Conservation (phyloP, 2,888 invertebrate genomes). For the Nemurella pictetii region DNA sequence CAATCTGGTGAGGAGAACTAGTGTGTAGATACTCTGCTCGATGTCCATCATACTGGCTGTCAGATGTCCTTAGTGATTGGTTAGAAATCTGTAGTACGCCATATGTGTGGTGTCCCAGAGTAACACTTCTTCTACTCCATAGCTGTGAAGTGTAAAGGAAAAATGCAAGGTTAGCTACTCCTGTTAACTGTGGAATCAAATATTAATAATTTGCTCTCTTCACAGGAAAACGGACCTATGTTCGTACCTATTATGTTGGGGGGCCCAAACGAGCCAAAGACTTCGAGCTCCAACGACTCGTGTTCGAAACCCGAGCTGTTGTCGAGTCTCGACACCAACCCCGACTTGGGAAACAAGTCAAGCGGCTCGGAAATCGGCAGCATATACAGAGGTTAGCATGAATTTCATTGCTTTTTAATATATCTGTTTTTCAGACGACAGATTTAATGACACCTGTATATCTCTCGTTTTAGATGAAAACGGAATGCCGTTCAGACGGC, state of each 20-base stretch:
- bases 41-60: too few relatives aligned
- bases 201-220: not conserved
- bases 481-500: slow-evolving; percentile 31
- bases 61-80: too few relatives aligned
- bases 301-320: slow-evolving; percentile 40
- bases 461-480: slow-evolving; percentile 33
- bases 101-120: too few relatives aligned
- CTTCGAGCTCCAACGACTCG: slow-evolving; percentile 44
- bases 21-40: too few relatives aligned
- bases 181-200: not conserved
- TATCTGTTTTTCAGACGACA: not conserved
- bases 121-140: too few relatives aligned
- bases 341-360: slow-evolving; percentile 39
- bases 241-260: slow-evolving; percentile 41
- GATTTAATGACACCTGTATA: not conserved
- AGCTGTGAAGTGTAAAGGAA: too few relatives aligned
- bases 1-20: slow-evolving; percentile 24
- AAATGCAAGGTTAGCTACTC: too few relatives aligned
- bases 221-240: slow-evolving; percentile 43
- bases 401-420: too few relatives aligned
- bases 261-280: slow-evolving; percentile 43
- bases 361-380: slow-evolving; percentile 41
- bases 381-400: slow-evolving; percentile 38
- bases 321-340: slow-evolving; percentile 39
- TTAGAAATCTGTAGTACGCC: too few relatives aligned